A percentile compares a stretch with the other conserved stretches of the same genome.
phyloP scores from a whole-genome alignment of 2,113 vertebrate genomes.

The Capricornis sumatraensis region DNA sequence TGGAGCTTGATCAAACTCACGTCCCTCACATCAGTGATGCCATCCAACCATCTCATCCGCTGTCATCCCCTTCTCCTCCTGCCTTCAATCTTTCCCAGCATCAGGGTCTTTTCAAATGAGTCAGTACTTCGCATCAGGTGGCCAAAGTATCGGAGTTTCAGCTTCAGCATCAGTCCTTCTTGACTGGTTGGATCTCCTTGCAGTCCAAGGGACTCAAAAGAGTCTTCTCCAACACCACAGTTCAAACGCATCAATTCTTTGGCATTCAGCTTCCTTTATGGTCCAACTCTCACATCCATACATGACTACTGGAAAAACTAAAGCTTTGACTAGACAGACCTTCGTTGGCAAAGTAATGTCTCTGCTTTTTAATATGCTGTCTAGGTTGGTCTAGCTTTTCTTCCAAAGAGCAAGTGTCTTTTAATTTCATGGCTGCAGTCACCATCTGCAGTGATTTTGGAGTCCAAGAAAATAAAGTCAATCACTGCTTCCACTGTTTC shows the following conservation, averaged over 20 bases:
- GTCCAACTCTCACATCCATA: neutral
- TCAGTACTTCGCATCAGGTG: neutral
- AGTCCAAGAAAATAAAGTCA: neutral
- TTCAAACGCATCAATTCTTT: neutral
- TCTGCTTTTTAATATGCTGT: neutral
- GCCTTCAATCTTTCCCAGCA: neutral
- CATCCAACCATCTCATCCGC: neutral
- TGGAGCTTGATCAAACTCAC: neutral
- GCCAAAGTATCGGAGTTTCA: neutral
- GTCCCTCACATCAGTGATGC: neutral
- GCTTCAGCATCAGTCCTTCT: neutral
- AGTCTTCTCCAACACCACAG: neutral
- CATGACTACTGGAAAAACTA: neutral
- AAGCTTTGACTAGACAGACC: neutral
- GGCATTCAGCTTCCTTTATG: neutral
- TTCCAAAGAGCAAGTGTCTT: neutral
- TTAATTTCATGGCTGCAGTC: neutral
- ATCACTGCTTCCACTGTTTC: neutral
- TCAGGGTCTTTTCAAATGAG: neutral
- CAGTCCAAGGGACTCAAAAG: neutral
- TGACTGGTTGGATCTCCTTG: neutral
- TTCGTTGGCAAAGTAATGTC: neutral
- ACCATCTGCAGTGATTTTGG: neutral
- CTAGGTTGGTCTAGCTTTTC: neutral
- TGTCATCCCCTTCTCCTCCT: neutral